Conservation (phyloP, 2,797 vertebrate species). For the Vipera ursinii region DNA sequence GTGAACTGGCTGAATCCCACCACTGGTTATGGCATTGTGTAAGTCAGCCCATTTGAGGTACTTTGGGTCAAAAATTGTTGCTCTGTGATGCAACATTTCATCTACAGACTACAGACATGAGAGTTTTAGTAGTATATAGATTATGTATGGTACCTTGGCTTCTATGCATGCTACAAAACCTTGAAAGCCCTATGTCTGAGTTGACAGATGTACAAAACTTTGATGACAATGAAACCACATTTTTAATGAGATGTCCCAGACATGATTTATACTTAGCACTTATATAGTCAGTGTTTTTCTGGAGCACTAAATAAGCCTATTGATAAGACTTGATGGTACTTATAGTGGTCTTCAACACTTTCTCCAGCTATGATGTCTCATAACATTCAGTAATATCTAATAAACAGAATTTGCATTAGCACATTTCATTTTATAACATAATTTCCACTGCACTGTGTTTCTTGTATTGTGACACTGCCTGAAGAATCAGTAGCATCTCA, state of each 20-base stretch:
- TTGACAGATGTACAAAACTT: neutral
- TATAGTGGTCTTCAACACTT: neutral
- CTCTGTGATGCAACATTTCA: neutral
- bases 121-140: neutral
- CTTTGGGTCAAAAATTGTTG: neutral
- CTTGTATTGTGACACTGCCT: conserved; percentile 20
- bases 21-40: neutral
- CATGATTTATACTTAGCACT: neutral
- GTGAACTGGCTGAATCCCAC: too few species aligned
- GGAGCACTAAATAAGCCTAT: accelerated
- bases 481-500: conserved; percentile 29
- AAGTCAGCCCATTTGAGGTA: neutral
- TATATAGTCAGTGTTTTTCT: neutral
- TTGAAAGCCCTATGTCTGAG: neutral
- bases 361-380: conserved; percentile 6
- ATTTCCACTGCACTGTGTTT: neutral
- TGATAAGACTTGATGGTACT: neutral
- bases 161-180: neutral
- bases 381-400: conserved; percentile 6
- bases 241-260: neutral
- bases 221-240: neutral
- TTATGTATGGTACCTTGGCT: neutral
- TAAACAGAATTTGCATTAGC: neutral
- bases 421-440: conserved; percentile 3
- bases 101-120: neutral